phyloP scores from a whole-genome alignment of 2,113 vertebrate species.

The Sinocyclocheilus anophthalmus region DNA sequence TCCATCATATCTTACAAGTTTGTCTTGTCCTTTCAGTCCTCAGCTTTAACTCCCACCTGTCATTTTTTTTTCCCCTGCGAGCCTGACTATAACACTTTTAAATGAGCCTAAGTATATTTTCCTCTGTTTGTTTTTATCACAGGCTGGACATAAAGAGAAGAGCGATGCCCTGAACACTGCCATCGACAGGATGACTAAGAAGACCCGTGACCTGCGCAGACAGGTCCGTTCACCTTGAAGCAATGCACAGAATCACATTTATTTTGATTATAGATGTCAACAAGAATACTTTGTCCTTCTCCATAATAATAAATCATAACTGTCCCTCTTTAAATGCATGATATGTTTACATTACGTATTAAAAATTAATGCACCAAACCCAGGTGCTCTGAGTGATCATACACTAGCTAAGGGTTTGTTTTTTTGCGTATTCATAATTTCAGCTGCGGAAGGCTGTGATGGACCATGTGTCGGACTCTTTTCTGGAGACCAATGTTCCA shows the following conservation, averaged over 20 bases:
- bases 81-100: not conserved
- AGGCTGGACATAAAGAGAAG: constrained; percentile 94
- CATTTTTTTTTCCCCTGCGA: not conserved
- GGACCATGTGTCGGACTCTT: constrained; percentile 99
- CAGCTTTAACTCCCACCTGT: constrained; percentile 1
- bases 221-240: constrained; percentile 77
- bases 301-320: not conserved
- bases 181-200: constrained; percentile 99
- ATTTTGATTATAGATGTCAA: constrained; percentile 50
- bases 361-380: not conserved
- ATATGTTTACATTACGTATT: not conserved
- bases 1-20: constrained; percentile 28
- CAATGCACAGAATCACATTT: not conserved
- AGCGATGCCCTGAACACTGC: constrained; percentile 95
- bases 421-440: constrained; percentile 41
- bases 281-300: not conserved
- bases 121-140: constrained; percentile 54
- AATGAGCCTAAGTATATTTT: constrained; percentile 20
- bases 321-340: not conserved
- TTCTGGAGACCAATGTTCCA: constrained; percentile 98
- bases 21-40: constrained; percentile 35
- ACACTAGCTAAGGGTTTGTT: constrained; percentile 19
- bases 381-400: not conserved
- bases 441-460: constrained; percentile 98
- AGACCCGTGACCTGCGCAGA: constrained; percentile 95